Evolutionary conservation across 2,797 vertebrate genomes (phyloP).

Genomic region (Myripristis murdjan): DNA sequence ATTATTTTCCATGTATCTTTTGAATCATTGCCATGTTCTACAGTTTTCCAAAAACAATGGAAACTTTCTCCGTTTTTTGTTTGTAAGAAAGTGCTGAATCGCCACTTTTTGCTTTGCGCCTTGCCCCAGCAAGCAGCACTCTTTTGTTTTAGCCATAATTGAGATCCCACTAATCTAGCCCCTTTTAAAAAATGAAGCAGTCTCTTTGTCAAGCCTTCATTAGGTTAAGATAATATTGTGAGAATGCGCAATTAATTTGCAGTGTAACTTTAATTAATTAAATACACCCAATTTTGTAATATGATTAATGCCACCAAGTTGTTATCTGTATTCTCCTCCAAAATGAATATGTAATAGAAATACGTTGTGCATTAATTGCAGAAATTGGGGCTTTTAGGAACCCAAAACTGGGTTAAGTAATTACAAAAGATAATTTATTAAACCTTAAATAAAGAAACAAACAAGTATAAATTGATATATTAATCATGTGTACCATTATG

Average conservation of each 20-base stretch:
- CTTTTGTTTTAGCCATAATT: slow-evolving; percentile 91
- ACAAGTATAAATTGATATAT: slow-evolving; percentile 97
- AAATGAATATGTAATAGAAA: slow-evolving; percentile 91
- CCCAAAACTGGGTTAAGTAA: slow-evolving; percentile 87
- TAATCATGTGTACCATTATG: slow-evolving; percentile 93
- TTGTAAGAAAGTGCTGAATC: slow-evolving; percentile 87
- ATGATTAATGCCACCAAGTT: slow-evolving; percentile 94
- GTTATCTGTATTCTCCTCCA: slow-evolving; percentile 91
- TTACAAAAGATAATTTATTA: slow-evolving; percentile 94
- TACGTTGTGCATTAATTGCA: slow-evolving; percentile 87
- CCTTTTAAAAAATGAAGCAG: slow-evolving; percentile 83
- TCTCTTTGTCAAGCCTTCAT: slow-evolving; percentile 86
- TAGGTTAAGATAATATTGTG: slow-evolving; percentile 89
- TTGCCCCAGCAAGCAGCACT: slow-evolving; percentile 78
- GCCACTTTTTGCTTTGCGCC: slow-evolving; percentile 81
- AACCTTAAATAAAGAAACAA: slow-evolving; percentile 93
- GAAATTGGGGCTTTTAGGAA: slow-evolving; percentile 81
- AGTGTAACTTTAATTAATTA: slow-evolving; percentile 88
- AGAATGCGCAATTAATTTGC: slow-evolving; percentile 87
- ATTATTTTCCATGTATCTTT: slow-evolving; percentile 89
- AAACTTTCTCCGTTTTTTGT: slow-evolving; percentile 87
- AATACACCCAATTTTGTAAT: slow-evolving; percentile 86
- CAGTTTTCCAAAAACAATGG: slow-evolving; percentile 87
- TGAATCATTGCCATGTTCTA: slow-evolving; percentile 88
- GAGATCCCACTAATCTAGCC: slow-evolving; percentile 89